Percentiles rank a stretch among this genome's conserved stretches.
Conservation (phyloP, 2,113 vertebrate species). For the Leiothrix lutea region DNA sequence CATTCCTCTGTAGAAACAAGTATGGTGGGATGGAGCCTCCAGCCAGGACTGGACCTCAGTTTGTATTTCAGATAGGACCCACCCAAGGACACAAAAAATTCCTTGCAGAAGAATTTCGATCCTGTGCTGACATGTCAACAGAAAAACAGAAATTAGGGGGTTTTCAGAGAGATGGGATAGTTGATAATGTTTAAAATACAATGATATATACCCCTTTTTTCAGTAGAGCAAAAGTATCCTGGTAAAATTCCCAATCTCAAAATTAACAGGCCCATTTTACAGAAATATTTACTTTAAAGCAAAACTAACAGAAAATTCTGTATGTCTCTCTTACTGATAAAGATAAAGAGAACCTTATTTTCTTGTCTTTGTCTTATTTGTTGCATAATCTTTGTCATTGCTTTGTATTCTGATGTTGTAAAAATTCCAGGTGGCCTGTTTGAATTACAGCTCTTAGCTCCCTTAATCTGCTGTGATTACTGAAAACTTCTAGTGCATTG, state of each 20-base stretch:
- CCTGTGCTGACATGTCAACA: neutral
- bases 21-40: neutral
- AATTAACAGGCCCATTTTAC: neutral
- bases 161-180: neutral
- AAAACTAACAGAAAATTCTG: neutral
- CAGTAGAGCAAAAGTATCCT: neutral
- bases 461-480: neutral
- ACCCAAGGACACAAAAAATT: neutral
- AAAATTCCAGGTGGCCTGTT: neutral
- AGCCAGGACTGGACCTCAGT: neutral
- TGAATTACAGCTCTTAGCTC: neutral
- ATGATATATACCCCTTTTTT: accelerated
- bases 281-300: neutral
- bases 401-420: neutral
- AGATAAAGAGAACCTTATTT: neutral
- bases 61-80: neutral
- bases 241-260: neutral
- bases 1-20: neutral
- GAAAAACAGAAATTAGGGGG: neutral
- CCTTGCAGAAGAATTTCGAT: neutral
- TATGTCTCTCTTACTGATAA: neutral
- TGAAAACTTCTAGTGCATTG: neutral
- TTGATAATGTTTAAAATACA: neutral
- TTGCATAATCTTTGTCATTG: neutral
- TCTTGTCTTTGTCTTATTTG: neutral